Evolutionary conservation across 1,140 invertebrate genomes (phyloP).

Genomic region (Bombus waltoni): DNA sequence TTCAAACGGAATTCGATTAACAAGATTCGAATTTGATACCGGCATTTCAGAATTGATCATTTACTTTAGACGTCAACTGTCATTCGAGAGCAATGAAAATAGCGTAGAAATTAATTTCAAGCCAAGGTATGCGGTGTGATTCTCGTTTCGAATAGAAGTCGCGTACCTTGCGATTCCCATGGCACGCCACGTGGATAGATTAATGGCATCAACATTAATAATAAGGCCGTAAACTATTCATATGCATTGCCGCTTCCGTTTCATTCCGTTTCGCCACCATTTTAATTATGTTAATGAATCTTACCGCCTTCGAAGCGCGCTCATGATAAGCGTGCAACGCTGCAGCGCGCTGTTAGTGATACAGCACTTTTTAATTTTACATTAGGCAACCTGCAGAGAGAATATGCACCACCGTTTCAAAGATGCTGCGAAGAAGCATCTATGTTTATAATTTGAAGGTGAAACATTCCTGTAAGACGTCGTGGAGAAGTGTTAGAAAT

Average conservation of each 20-base stretch:
- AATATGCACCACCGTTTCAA: not conserved
- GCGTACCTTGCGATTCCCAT: slow-evolving; percentile 37
- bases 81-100: slow-evolving; percentile 30
- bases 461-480: not conserved
- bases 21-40: not conserved
- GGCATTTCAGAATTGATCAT: slow-evolving; percentile 45
- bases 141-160: slow-evolving; percentile 33
- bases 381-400: not conserved
- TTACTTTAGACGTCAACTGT: slow-evolving; percentile 13
- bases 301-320: not conserved
- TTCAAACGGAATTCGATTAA: not conserved
- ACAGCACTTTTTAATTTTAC: not conserved
- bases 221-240: slow-evolving; percentile 46
- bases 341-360: not conserved
- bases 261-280: slow-evolving; percentile 42
- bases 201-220: slow-evolving; percentile 64
- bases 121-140: slow-evolving; percentile 8
- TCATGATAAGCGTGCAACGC: not conserved
- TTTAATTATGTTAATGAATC: slow-evolving; percentile 65
- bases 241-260: slow-evolving; percentile 40
- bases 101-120: slow-evolving; percentile 56
- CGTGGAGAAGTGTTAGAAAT: not conserved
- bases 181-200: slow-evolving; percentile 52
- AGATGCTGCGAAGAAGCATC: not conserved
- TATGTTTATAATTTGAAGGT: not conserved